These are phyloP conservation scores for Enteromius afrohamiltoni DNA, from an alignment of 2,797 vertebrate species.

Conservation along the genomic window DNA sequence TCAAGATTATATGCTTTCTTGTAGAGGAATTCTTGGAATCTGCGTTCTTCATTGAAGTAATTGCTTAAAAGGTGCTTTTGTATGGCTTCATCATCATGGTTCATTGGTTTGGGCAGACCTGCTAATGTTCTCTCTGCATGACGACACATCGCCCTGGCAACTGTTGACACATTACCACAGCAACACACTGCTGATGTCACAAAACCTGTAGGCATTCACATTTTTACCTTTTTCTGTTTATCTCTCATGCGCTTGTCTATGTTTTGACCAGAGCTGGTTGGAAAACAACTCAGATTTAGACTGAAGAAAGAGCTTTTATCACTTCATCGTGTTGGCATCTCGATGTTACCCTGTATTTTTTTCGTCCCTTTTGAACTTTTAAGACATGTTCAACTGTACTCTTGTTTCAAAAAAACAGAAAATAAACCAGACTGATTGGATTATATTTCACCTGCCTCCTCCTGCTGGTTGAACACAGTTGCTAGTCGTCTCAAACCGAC, in stretches of 20 bases:
- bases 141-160: slow-evolving; percentile 45
- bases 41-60: slow-evolving; percentile 29
- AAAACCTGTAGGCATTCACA: not conserved
- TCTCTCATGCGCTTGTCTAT: not conserved
- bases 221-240: not conserved
- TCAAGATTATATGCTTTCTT: slow-evolving; percentile 15
- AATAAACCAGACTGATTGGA: slow-evolving; percentile 40
- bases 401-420: slow-evolving; percentile 26
- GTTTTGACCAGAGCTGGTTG: not conserved
- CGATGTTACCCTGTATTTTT: not conserved
- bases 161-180: slow-evolving; percentile 29
- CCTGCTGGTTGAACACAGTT: slow-evolving; percentile 28
- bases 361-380: slow-evolving; percentile 6
- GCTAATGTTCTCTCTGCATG: slow-evolving; percentile 35
- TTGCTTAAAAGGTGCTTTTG: slow-evolving; percentile 24
- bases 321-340: not conserved
- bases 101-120: slow-evolving; percentile 29
- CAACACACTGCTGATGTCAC: slow-evolving; percentile 25
- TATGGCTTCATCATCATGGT: slow-evolving; percentile 36
- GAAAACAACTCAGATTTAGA: not conserved
- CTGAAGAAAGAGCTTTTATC: not conserved
- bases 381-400: not conserved
- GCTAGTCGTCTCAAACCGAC: slow-evolving; percentile 17
- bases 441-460: slow-evolving; percentile 37
- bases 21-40: slow-evolving; percentile 35